Conservation (phyloP, 2,888 invertebrate genomes). For the Athetis lepigone region DNA sequence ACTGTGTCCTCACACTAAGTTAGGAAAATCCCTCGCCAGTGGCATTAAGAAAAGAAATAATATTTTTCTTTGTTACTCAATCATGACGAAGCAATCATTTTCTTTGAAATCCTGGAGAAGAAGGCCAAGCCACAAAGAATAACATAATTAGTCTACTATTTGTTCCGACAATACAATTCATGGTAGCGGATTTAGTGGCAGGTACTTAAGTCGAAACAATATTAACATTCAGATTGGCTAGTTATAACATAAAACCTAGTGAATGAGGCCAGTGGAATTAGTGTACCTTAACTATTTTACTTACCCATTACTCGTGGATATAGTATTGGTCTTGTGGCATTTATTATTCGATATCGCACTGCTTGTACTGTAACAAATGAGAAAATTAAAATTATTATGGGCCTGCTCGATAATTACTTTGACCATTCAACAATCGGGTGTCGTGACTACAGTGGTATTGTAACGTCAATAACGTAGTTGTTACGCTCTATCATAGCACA, state of each 20-base stretch:
- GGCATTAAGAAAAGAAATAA: constrained; percentile 36
- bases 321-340: constrained; percentile 42
- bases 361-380: constrained; percentile 66
- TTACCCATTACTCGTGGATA: constrained; percentile 65
- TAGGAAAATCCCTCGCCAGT: constrained; percentile 49
- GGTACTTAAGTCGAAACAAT: constrained; percentile 6
- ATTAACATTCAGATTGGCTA: constrained; percentile 24
- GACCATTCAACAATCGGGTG: constrained; percentile 44
- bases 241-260: constrained; percentile 22
- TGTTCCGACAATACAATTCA: constrained; percentile 21
- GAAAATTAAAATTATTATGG: constrained; percentile 51
- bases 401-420: constrained; percentile 53
- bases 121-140: constrained; percentile 33
- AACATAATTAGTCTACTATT: constrained; percentile 30
- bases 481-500: constrained; percentile 16
- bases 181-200: constrained; percentile 3
- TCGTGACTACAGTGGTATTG: constrained; percentile 49
- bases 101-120: constrained; percentile 38
- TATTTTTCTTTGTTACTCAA: constrained; percentile 37
- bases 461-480: constrained; percentile 32
- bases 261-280: constrained; percentile 38
- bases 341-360: constrained; percentile 47
- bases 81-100: constrained; percentile 37
- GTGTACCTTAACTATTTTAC: constrained; percentile 41
- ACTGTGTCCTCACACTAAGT: constrained; percentile 7